Evolutionary conservation across 2,113 vertebrate genomes (phyloP).

Genomic region (Solea senegalensis): DNA sequence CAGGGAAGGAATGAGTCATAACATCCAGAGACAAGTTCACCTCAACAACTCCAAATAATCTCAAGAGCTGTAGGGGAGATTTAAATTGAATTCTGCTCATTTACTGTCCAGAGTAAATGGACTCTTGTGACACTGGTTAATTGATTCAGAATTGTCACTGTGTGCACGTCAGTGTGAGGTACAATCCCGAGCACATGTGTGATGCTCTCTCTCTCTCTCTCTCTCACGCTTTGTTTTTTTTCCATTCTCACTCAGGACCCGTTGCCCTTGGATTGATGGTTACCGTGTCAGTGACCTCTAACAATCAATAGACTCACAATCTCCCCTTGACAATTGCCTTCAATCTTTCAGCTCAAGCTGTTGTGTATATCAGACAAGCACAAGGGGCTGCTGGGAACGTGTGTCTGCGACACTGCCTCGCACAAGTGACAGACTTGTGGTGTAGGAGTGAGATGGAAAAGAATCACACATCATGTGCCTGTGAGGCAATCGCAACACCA

Average conservation of each 20-base stretch:
- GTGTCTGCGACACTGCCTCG: constrained; percentile 18
- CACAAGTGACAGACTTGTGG: constrained; percentile 63
- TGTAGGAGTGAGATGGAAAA: constrained; percentile 71
- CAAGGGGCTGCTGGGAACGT: constrained; percentile 30
- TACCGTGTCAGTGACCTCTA: constrained; percentile 37
- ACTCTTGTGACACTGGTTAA: neutral
- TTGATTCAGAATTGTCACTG: neutral
- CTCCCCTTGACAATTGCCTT: constrained; percentile 33
- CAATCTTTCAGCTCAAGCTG: constrained; percentile 43
- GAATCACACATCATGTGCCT: constrained; percentile 66
- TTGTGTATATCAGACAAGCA: constrained; percentile 38
- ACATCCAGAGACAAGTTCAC: neutral
- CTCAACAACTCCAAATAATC: neutral
- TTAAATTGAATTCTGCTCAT: neutral
- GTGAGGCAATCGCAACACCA: constrained; percentile 66
- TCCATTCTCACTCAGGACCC: constrained; percentile 3
- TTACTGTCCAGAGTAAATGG: neutral
- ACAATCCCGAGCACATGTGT: neutral
- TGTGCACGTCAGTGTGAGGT: neutral
- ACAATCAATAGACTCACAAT: constrained; percentile 28
- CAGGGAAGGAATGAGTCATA: neutral
- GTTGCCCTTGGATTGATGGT: constrained; percentile 23
- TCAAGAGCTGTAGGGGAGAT: neutral
- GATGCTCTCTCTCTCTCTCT: neutral
- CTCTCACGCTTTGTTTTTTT: neutral